Conservation (phyloP, 2,888 invertebrate genomes). For the Pristionchus japonicus region DNA sequence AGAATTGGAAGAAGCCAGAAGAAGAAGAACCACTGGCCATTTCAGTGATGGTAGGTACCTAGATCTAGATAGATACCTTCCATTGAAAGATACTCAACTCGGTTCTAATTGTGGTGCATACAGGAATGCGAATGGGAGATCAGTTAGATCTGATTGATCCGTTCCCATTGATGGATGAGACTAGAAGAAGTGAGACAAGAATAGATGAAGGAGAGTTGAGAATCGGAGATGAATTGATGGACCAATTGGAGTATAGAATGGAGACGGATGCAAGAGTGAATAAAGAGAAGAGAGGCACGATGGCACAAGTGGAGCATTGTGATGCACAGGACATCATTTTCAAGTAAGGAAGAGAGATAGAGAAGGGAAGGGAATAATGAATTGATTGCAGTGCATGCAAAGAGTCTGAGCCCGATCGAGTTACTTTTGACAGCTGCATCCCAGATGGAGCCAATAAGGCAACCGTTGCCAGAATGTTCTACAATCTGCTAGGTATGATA, state of each 20-base stretch:
- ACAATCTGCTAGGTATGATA: not conserved
- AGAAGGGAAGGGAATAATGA: not conserved
- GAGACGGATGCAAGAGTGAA: constrained; percentile 14
- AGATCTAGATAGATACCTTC: no score
- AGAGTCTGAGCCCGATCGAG: not conserved
- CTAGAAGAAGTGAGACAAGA: constrained; percentile 9
- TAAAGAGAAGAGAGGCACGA: constrained; percentile 14
- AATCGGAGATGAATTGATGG: not conserved
- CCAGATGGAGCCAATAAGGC: constrained; percentile 9
- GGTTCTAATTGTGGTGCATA: not conserved
- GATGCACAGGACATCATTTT: not conserved
- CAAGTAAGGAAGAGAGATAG: not conserved
- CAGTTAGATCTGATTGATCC: not conserved
- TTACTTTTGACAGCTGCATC: not conserved
- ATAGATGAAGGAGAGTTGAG: not conserved
- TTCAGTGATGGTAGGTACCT: constrained; percentile 10
- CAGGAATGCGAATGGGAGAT: not conserved
- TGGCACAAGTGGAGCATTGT: constrained; percentile 13
- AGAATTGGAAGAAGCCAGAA: constrained; percentile 39
- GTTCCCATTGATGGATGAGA: not conserved
- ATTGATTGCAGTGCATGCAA: constrained; percentile 1
- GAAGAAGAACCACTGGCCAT: constrained; percentile 34
- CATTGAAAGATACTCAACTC: no score
- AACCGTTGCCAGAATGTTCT: constrained; percentile 39
- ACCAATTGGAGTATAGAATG: not conserved